Evolutionary conservation across 2,113 vertebrate species (phyloP), one percentile per base, ranked within the genome.

Genomic region (Gambusia holbrooki): DNA sequence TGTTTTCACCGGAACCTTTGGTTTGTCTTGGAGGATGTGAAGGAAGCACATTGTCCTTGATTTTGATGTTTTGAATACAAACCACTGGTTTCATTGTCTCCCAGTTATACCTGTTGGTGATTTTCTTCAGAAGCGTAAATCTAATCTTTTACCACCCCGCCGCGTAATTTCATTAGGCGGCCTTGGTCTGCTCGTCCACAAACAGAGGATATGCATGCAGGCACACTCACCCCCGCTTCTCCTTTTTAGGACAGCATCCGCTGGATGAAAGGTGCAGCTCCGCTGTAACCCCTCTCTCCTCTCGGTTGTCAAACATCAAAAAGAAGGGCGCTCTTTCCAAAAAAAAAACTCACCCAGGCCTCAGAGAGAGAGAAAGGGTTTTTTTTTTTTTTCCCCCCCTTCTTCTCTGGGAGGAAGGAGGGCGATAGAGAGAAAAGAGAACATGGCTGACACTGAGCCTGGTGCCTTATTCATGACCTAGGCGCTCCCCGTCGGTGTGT

Each of bases 301-400:
- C 80, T 83, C 79, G 89, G 81, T 79, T 91, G 88, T 89, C 87
- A 88, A 82, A 92, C 89, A 92, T 93, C 90, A 93, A 93, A 93
- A 87, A 89, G 79, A 85, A 87, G 84, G 77, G 77, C 77, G 82
- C 86, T 83, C 83, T 91, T 87, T 90, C 85, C 80, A 90, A 82
- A 91, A 90, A 86, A 74, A 79, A 86, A 74, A 79, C 77, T 81
- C 76, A 88, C 69, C 65, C 73, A 68, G 71, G 69, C 84, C 80
- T 73, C 73, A 60, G n/a, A 83, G 71, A 68, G 60, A 77, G 79
- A 77, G 76, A 27, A 27, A 27, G 27, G 27, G 1, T 78, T 27
- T 62, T 51, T 65, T 22, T 13, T 7, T 66, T 42, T 69, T 62
- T 62, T 61, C 45, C 22, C n/a, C n/a, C 15, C 33, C 40, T 29